These are phyloP conservation scores for Acanthochromis polyacanthus DNA, from an alignment of 2,113 vertebrate genomes.

Conservation along the genomic window DNA sequence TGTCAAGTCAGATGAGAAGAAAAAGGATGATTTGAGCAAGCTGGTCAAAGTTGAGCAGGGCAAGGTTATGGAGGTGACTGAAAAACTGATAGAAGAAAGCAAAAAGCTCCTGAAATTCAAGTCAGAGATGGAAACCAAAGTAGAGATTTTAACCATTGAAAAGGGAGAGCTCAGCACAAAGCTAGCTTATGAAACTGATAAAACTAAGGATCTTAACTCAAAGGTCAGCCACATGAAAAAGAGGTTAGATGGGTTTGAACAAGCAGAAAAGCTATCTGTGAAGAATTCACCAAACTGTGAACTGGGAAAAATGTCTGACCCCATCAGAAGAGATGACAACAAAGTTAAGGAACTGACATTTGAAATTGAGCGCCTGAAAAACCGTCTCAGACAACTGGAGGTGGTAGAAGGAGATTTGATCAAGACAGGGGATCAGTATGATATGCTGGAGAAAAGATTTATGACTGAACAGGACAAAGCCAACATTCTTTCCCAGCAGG, in stretches of 20 bases:
- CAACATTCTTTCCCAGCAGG: conserved; percentile 92
- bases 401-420: conserved; percentile 96
- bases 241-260: conserved; percentile 89
- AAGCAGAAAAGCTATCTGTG: conserved; percentile 86
- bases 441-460: conserved; percentile 93
- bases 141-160: conserved; percentile 89
- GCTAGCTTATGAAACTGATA: conserved; percentile 89
- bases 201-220: conserved; percentile 88
- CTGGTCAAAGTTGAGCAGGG: conserved; percentile 92
- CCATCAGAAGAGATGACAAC: conserved; percentile 84
- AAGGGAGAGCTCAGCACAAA: conserved; percentile 89
- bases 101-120: conserved; percentile 96
- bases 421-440: conserved; percentile 97
- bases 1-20: conserved; percentile 93
- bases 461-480: conserved; percentile 95
- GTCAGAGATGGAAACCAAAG: conserved; percentile 96
- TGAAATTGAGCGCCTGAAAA: conserved; percentile 94
- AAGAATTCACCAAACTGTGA: conserved; percentile 85
- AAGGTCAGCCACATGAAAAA: conserved; percentile 90
- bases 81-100: conserved; percentile 97
- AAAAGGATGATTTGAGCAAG: conserved; percentile 90
- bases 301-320: conserved; percentile 71
- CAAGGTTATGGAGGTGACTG: conserved; percentile 97
- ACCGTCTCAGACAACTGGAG: conserved; percentile 94
- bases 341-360: conserved; percentile 91